These are phyloP conservation scores for Hyphantria cunea DNA, from an alignment of 1,140 invertebrate species.

Conservation along the genomic window DNA sequence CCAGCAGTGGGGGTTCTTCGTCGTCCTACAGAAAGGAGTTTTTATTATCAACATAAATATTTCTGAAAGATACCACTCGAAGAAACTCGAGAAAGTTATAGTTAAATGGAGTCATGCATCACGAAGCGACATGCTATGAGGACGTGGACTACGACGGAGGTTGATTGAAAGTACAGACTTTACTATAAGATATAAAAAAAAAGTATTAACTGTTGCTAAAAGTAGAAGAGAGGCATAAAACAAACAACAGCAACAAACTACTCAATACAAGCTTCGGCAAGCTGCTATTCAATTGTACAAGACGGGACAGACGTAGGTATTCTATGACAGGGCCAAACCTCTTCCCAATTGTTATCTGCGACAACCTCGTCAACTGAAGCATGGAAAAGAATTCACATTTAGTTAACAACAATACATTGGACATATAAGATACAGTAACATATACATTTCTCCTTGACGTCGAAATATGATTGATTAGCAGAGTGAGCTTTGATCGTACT, in stretches of 20 bases:
- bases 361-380: constrained; percentile 77
- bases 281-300: constrained; percentile 6
- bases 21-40: constrained; percentile 48
- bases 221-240: constrained; percentile 3
- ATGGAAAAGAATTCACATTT: constrained; percentile 65
- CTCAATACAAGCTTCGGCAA: constrained; percentile 15
- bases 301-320: constrained; percentile 12
- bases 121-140: constrained; percentile 26
- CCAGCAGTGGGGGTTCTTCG: constrained; percentile 45
- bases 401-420: constrained; percentile 35
- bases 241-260: constrained; percentile 25
- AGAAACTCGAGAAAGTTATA: not conserved
- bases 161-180: not conserved
- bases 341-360: constrained; percentile 66
- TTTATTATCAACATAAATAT: too few species aligned
- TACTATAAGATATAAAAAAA: not conserved
- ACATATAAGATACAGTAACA: constrained; percentile 1
- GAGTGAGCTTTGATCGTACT: too few species aligned
- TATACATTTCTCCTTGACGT: too few species aligned
- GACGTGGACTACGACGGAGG: constrained; percentile 31
- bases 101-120: constrained; percentile 15
- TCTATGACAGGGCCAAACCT: constrained; percentile 58
- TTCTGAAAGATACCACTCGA: too few species aligned
- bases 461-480: too few species aligned
- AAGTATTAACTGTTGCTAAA: constrained; percentile 3